Base-by-base conservation (phyloP, 2,113 vertebrate species). In the Gobiocypris rarus region DNA sequence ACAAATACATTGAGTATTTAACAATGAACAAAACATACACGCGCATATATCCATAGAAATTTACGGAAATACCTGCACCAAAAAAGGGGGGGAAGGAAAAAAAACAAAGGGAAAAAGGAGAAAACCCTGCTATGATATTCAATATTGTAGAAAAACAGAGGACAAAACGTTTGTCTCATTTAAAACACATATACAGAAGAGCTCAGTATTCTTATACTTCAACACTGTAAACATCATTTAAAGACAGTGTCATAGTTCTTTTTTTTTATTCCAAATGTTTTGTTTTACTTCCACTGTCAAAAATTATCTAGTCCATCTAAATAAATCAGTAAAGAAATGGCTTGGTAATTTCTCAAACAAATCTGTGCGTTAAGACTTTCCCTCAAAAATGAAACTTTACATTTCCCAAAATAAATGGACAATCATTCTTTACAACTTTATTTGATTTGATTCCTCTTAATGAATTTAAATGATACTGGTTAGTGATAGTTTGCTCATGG, bases 191-290 rank as follows among this genome's bases (percentile, higher is more conserved):
- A 97, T 95, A 98, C 96, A 96, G 95, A 97, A 96, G 95, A 93
- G 96, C 95, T 96, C 93, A 96, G 97, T 95, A 96, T 97, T 96
- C 96, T 97, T 97, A 95, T 96, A 97, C 96, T 97, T 98, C 96
- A 97, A 98, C 97, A 97, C 96, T 99, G 97, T 98, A 99, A 99
- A 99, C 97, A 96, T 98, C 19, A 96, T 96, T 96, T 96, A 97
- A 96, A 96, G 95, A 98, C 96, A 97, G 96, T 97, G 97, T 96
- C 96, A 96, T 93, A 92, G 81, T 89, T 84, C 86, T 70, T 58
- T 52, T 19, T 56, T n/a, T 67, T 38, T 2, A 95, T 94, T 95
- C 78, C 85, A 86, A 84, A n/a, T 34, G 45, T 69, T 45, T 83
- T 83, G 69, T 76, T 77, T 78, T 4, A 17, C 56, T 14, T 54